These are phyloP conservation scores for Crotophaga sulcirostris DNA, from an alignment of 2,113 vertebrate species.

Conservation along the genomic window DNA sequence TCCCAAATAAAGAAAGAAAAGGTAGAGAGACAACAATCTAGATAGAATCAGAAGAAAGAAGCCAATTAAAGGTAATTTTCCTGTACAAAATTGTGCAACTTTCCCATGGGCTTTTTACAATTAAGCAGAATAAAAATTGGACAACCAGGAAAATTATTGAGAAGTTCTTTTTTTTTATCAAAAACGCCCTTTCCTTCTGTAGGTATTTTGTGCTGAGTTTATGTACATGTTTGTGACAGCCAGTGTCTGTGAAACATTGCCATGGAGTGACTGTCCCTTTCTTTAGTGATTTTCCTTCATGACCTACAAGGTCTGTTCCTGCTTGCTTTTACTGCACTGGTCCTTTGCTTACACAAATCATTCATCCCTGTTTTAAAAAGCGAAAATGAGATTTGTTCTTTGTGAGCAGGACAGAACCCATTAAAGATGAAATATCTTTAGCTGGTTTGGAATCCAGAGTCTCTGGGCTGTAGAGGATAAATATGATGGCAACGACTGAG, in stretches of 20 bases:
- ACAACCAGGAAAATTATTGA: not conserved
- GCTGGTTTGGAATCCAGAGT: constrained; percentile 21
- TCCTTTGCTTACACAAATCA: not conserved
- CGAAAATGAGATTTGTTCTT: constrained; percentile 56
- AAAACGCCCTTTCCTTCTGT: not conserved
- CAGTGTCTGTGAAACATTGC: not conserved
- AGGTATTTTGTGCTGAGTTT: not conserved
- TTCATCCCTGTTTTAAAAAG: constrained; percentile 36
- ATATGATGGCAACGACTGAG: not conserved
- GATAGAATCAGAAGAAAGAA: not conserved
- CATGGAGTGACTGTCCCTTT: not conserved
- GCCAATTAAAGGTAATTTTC: not conserved
- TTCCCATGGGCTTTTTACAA: not conserved
- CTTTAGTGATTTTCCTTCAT: not conserved
- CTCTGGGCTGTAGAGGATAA: constrained; percentile 23
- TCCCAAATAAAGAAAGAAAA: not conserved
- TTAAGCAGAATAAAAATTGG: not conserved
- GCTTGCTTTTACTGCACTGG: not conserved
- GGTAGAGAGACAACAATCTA: fast-evolving
- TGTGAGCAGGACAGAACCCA: constrained; percentile 47
- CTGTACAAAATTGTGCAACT: not conserved
- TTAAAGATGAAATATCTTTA: constrained; percentile 55
- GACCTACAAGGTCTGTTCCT: not conserved
- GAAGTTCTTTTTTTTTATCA: not conserved
- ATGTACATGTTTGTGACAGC: not conserved